Conservation (phyloP, 2,113 vertebrate species). For the Chaenocephalus aceratus region DNA sequence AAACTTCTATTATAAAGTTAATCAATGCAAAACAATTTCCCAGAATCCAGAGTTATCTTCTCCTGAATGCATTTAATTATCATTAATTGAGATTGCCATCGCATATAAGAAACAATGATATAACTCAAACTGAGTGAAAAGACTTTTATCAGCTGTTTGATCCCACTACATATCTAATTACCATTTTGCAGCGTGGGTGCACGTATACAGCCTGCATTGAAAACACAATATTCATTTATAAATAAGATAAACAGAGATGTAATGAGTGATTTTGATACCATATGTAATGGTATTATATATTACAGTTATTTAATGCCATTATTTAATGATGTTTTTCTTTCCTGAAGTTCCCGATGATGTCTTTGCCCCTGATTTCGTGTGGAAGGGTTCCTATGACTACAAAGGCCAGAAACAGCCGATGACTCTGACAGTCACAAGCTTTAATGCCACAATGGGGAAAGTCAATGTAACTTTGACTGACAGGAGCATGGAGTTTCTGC, state of each 20-base stretch:
- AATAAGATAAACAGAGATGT: background rate
- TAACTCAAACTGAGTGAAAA: slow-evolving; percentile 40
- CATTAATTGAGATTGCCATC: slow-evolving; percentile 37
- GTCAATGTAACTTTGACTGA: slow-evolving; percentile 95
- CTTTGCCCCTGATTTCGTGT: slow-evolving; percentile 94
- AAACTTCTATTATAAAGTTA: slow-evolving; percentile 5
- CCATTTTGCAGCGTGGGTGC: slow-evolving; percentile 13
- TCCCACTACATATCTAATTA: slow-evolving; percentile 34
- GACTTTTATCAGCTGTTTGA: slow-evolving; percentile 41
- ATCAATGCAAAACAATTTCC: slow-evolving; percentile 2
- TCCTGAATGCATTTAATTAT: slow-evolving; percentile 39
- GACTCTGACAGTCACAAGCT: slow-evolving; percentile 93
- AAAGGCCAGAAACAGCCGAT: slow-evolving; percentile 95
- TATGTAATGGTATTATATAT: background rate
- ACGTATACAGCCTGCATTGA: slow-evolving; percentile 13
- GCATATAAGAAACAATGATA: slow-evolving; percentile 19
- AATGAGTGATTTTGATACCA: background rate
- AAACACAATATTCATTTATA: background rate
- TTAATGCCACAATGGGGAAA: slow-evolving; percentile 92
- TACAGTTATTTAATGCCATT: background rate
- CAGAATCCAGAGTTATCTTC: slow-evolving; percentile 20
- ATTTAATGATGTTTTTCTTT: slow-evolving; percentile 17
- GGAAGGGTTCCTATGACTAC: slow-evolving; percentile 98
- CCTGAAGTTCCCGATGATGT: slow-evolving; percentile 93
- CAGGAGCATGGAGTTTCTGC: slow-evolving; percentile 91